Base-by-base conservation (phyloP, 2,888 invertebrate species). In the Drosophila paracracens region DNA sequence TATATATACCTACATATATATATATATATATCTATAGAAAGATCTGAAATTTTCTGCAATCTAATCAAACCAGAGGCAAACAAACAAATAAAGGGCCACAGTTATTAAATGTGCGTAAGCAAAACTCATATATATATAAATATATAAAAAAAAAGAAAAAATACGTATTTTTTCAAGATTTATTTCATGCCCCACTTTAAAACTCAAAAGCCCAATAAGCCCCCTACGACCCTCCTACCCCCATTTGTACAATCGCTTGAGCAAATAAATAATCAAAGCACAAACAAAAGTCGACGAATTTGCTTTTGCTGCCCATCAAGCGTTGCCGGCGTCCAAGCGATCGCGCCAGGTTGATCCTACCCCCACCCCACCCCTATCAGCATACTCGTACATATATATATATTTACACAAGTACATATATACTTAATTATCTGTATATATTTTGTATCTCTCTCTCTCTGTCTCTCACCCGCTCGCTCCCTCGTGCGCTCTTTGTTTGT, bases 21-120 rank as follows among this genome's bases (percentile, higher is more conserved):
- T 50, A 50, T 56, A 57, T 57, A 29, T 43, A 66, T 50, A 51
- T 31, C 31, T 25, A 43, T 40, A 63, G 38, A 69, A 62, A 72
- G 54, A 36, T 46, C 70, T 65, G 61, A 36, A 46, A 74, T 63
- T 69, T 72, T 73, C 59, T 33, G 56, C 66, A 57, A 56, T 46
- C 50, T 58, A 56, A 43, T 56, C 38, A 67, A 57, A 43, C 46
- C 54, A 58, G 53, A 51, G 52, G 50, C 40, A 62, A 65, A 43
- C 40, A 56, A 56, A 54, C 65, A 54, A 64, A 40, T 70, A 64
- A 50, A 62, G 51, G 48, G 65, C 46, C 33, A 48, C 43, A 65
- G 36, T 33, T 36, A 52, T 54, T 62, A 68, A 74, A 78, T 72
- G 91, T 88, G 84, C 90, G 90, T 90, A 89, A 91, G 88, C 76